Evolutionary conservation across 2,888 invertebrate genomes (phyloP).

Genomic region (Capitulum mitella): DNA sequence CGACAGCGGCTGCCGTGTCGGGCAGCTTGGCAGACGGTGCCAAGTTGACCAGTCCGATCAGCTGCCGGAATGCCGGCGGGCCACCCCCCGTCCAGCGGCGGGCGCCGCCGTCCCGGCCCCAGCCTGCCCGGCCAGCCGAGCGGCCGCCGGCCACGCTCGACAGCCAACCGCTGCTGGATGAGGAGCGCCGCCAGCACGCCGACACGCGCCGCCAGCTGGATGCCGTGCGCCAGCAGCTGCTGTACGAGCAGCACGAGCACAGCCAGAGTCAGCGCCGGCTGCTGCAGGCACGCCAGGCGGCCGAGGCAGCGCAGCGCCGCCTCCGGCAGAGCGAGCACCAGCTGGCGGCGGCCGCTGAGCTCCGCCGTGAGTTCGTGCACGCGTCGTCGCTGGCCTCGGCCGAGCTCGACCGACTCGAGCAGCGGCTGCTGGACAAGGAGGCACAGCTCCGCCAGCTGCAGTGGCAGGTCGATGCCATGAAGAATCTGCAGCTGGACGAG

Average conservation of each 20-base stretch:
- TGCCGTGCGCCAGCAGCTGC: neutral
- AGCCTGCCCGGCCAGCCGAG: too few relatives aligned
- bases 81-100: neutral
- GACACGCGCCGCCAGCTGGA: constrained; percentile 1
- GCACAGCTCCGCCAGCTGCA: neutral
- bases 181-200: neutral
- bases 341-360: neutral
- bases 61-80: neutral
- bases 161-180: neutral
- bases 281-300: neutral
- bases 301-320: too few relatives aligned
- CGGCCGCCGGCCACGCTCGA: neutral
- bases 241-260: neutral
- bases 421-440: neutral
- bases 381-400: neutral
- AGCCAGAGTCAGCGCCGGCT: neutral
- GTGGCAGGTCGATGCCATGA: neutral
- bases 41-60: too few relatives aligned
- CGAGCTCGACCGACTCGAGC: constrained; percentile 10
- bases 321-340: neutral
- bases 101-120: constrained; percentile 22
- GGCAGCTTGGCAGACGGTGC: too few relatives aligned
- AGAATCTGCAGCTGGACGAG: neutral
- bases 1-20: neutral
- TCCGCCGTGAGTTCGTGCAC: neutral